A percentile compares a stretch with the other conserved stretches of the same genome.
Conservation (phyloP, 2,797 vertebrate genomes). For the Peromyscus nudipes region DNA sequence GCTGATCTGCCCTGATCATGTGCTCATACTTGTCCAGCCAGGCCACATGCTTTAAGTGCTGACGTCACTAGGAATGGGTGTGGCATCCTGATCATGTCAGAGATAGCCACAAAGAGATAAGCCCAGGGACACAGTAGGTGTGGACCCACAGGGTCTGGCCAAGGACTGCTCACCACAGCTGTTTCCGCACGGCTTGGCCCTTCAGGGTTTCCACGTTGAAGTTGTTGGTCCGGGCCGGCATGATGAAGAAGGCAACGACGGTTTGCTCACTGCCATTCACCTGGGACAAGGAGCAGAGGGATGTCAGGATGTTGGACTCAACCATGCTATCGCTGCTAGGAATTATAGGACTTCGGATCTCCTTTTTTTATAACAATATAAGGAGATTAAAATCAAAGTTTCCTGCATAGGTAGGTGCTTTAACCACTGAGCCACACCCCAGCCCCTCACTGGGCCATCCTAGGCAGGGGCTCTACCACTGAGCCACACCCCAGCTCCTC, state of each 20-base stretch:
- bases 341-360: background rate
- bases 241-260: conserved; percentile 97
- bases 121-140: background rate
- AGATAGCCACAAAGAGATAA: background rate
- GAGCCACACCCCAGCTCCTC: background rate
- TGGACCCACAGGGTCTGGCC: rapidly evolving
- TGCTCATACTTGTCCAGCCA: background rate
- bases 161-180: conserved; percentile 94
- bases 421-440: too few species aligned
- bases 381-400: background rate
- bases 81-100: background rate
- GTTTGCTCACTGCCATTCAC: conserved; percentile 95
- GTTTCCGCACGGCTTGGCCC: conserved; percentile 97
- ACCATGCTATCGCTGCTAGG: background rate
- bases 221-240: conserved; percentile 99
- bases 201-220: conserved; percentile 98
- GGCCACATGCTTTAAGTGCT: background rate
- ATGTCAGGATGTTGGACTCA: background rate
- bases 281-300: conserved; percentile 82
- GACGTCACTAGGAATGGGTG: background rate
- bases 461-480: background rate
- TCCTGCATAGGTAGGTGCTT: background rate
- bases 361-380: background rate
- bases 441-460: background rate
- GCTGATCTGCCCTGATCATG: background rate